Base-by-base conservation (phyloP, 2,113 vertebrate species). In the Caranx ignobilis region DNA sequence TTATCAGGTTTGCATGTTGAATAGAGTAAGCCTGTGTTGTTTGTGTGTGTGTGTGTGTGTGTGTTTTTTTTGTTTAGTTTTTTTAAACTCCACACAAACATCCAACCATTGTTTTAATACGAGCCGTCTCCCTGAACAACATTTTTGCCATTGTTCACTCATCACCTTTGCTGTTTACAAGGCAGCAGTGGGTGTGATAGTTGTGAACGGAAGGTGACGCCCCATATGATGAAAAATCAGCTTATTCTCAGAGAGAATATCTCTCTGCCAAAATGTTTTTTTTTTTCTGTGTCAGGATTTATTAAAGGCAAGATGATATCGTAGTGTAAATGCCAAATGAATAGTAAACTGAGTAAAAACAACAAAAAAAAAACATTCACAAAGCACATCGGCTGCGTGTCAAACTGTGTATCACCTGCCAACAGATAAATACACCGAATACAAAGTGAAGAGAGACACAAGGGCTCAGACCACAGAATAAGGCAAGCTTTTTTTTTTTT, bases 101-200 rank as follows among this genome's bases (percentile, higher is more conserved):
- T 6, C 56, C 34, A 4, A 54, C 2, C 21, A 35, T 1, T 59
- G 19, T 62, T 43, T 9, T 15, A 71, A 59, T 77, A 16, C 63
- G 43, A 73, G 55, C 26, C 1, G 12, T 60, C 2, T 26, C 1
- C 35, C 11, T 10, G 2, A 41, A 57, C 7, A 66, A 55, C 59
- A 11, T 52, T 78, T 84, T 82, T 56, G 26, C 65, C n/a, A 62
- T 77, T 84, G 63, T 43, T 81, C 54, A 32, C 13, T 65, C 56
- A 74, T 55, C 63, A 43, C 31, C 31, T 60, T 64, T 34, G n/a
- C 9, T 45, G 15, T 79, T 71, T 19, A n/a, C n/a, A 39, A 57
- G 16, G 35, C 18, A 45, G 32, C 26, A 12, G 48, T 15, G 10
- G 16, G 8, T 48, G 45, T 11, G 41, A 19, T 56, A 11, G 13